A percentile compares a stretch with the other conserved stretches of the same genome.
Evolutionary conservation across 2,797 vertebrate species (phyloP).

Genomic region (Enteromius viviparus): DNA sequence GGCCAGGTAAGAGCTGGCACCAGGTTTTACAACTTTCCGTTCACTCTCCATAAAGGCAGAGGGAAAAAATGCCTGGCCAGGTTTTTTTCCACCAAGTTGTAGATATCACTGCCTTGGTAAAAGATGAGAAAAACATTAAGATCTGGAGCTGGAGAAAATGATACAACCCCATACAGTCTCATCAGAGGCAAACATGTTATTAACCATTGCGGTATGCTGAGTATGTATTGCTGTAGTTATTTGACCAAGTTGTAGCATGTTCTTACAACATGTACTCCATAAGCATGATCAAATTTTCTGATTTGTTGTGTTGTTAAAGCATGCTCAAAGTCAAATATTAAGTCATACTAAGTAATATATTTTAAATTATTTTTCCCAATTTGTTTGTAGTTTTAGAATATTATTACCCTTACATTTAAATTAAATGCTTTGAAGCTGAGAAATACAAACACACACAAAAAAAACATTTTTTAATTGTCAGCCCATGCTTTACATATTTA

Average conservation of each 20-base stretch:
- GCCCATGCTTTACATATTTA: neutral
- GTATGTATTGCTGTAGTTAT: neutral
- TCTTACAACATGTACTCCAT: neutral
- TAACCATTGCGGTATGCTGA: neutral
- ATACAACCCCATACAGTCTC: neutral
- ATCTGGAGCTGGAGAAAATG: slow-evolving; percentile 18
- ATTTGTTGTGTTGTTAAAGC: neutral
- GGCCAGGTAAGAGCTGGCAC: slow-evolving; percentile 43
- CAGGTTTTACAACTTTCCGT: slow-evolving; percentile 41
- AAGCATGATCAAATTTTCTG: neutral
- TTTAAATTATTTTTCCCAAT: neutral
- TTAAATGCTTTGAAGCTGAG: neutral
- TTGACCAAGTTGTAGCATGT: slow-evolving; percentile 9
- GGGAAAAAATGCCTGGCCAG: slow-evolving; percentile 42
- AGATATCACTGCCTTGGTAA: slow-evolving; percentile 26
- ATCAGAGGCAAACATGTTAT: slow-evolving; percentile 9
- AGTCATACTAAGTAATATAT: neutral
- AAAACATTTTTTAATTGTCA: neutral
- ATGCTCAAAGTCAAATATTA: neutral
- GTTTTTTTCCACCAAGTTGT: slow-evolving; percentile 34
- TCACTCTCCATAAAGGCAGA: slow-evolving; percentile 40
- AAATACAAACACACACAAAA: neutral
- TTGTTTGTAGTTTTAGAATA: neutral
- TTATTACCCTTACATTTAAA: neutral
- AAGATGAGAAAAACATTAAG: slow-evolving; percentile 33